Conservation (phyloP, 1,140 invertebrate genomes). For the Aphelinus atriplicis region DNA sequence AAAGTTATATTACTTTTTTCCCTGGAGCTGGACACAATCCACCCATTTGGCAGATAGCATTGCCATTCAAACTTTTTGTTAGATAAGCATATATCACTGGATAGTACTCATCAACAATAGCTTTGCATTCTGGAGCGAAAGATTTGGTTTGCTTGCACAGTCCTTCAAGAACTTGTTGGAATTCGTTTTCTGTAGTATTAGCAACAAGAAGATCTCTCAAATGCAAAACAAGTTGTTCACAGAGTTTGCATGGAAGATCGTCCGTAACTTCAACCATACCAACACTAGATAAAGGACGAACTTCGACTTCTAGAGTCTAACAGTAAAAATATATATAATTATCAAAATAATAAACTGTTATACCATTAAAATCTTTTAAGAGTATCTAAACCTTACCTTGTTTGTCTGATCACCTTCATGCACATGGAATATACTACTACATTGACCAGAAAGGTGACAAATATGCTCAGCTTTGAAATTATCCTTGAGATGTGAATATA, state of each 20-base stretch:
- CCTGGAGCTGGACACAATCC: conserved; percentile 72
- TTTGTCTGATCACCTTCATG: conserved; percentile 69
- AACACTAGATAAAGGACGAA: conserved; percentile 67
- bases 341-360: conserved; percentile 6
- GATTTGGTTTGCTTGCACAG: conserved; percentile 82
- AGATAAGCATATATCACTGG: conserved; percentile 77
- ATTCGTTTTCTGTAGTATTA: conserved; percentile 87
- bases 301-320: conserved; percentile 64
- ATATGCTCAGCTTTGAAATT: conserved; percentile 74
- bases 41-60: conserved; percentile 74
- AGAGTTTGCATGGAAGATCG: conserved; percentile 85
- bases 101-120: conserved; percentile 83
- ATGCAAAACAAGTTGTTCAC: conserved; percentile 82
- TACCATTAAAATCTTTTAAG: background rate
- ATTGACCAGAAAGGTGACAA: conserved; percentile 81
- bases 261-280: conserved; percentile 69
- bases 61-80: conserved; percentile 74
- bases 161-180: conserved; percentile 79
- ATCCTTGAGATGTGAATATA: conserved; percentile 71
- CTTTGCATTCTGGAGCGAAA: conserved; percentile 67
- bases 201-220: conserved; percentile 81
- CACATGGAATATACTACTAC: conserved; percentile 71
- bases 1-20: conserved; percentile 38
- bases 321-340: background rate
- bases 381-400: conserved; percentile 46